Evolutionary conservation across 1,140 invertebrate genomes (phyloP).

Genomic region (Nasonia vitripennis): DNA sequence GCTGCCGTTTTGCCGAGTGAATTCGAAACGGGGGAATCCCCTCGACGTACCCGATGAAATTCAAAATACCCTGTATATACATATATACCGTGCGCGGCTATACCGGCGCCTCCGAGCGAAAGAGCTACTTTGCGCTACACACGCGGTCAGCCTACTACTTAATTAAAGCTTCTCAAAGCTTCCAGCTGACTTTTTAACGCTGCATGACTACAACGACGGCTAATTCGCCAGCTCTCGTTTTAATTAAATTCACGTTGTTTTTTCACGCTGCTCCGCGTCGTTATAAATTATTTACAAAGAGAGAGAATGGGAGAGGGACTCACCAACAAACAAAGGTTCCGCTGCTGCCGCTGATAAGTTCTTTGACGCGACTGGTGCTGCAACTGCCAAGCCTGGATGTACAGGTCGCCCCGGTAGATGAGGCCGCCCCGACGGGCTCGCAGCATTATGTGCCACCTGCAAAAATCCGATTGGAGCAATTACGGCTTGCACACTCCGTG

Average conservation of each 20-base stretch:
- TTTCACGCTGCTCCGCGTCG: background rate
- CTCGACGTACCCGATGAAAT: background rate
- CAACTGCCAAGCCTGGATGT: constrained; percentile 73
- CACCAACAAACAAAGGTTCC: constrained; percentile 70
- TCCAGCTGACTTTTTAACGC: background rate
- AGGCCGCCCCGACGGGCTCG: constrained; percentile 68
- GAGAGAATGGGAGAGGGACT: constrained; percentile 45
- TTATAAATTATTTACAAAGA: too few relatives aligned
- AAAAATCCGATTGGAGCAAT: constrained; percentile 47
- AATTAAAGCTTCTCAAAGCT: background rate
- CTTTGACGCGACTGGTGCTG: constrained; percentile 71
- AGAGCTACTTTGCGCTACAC: background rate
- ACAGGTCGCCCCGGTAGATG: constrained; percentile 74
- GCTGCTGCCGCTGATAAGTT: constrained; percentile 64
- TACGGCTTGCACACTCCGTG: background rate
- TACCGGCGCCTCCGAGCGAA: background rate
- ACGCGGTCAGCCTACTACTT: background rate
- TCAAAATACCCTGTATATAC: constrained; percentile 2
- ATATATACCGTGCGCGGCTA: background rate
- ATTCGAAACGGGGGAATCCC: constrained; percentile 35
- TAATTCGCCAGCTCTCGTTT: background rate
- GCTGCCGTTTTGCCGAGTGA: constrained; percentile 13
- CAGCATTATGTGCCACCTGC: constrained; percentile 72
- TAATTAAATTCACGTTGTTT: background rate
- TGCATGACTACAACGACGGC: background rate